Evolutionary conservation across 2,888 invertebrate genomes (phyloP), one percentile per base, ranked within the genome.

Genomic region (Amorpha juglandis): DNA sequence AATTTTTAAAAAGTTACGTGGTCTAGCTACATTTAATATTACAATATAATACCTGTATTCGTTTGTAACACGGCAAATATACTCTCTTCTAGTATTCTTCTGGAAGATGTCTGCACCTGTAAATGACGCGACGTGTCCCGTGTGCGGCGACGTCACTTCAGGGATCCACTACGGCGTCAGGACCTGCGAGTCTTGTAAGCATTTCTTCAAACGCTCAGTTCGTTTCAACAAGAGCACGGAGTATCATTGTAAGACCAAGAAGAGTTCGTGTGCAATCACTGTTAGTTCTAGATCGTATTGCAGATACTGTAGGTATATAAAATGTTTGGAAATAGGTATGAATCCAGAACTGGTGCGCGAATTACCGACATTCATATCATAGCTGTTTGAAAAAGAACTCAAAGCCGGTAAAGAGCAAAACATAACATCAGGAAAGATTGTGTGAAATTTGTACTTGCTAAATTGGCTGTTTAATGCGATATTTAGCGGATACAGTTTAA

Each of bases 151-250:
- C 65, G 52, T 66, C 0, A 72, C 78, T 0, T 78, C 82, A 0
- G 87, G 89, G 0, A 55, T 78, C 0, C 86, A 89, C 67, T 87
- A 88, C 72, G 88, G 88, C 0, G 69, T 80, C 0, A 73, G 74
- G 1, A 84, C 86, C 0, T 89, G 89, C 65, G 85, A 87, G 64
- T 87, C 88, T 0, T 89, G 89, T 71, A 87, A 86, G 65, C 72
- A 81, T 0, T 89, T 89, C 79, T 89, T 89, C 74, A 86, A 86
- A 67, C 73, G 89, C 8, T 81, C 87, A 0, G 58, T 86, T 0
- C 80, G 83, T 42, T 66, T 77, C 27, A 70, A 78, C 2, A 84
- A 81, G 35, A 73, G 78, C 0, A n/a, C 68, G 0, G 68, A 70
- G 0, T 90, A 88, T 65, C n/a, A 2, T 0, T 90, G 90, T 63